phyloP scores from a whole-genome alignment of 2,797 vertebrate species.

The Avahi laniger region DNA sequence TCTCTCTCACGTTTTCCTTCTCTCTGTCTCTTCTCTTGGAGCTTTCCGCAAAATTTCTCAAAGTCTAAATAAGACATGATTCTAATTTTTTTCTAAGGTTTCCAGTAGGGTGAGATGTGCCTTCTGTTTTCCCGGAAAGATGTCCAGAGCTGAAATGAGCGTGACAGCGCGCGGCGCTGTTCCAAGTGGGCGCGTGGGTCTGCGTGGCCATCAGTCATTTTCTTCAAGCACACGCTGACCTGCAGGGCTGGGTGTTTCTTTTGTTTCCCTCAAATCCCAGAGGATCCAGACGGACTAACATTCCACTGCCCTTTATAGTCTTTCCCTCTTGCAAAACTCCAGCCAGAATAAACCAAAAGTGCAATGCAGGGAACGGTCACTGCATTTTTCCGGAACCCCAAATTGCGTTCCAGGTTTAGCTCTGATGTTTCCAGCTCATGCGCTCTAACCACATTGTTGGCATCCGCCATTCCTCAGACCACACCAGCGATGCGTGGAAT shows the following conservation, averaged over 20 bases:
- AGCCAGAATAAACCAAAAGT: background rate
- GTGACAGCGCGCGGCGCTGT: background rate
- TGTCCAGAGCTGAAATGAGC: background rate
- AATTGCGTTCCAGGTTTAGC: background rate
- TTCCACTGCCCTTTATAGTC: background rate
- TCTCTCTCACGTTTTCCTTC: background rate
- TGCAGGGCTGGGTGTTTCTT: background rate
- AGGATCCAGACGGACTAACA: background rate
- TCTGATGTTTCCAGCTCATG: background rate
- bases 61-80: background rate
- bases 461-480: background rate
- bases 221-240: fast-evolving
- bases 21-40: background rate
- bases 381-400: background rate
- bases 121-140: background rate
- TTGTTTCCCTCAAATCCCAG: background rate
- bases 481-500: fast-evolving
- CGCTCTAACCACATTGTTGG: background rate
- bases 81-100: background rate
- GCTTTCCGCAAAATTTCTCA: background rate
- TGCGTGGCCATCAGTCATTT: background rate
- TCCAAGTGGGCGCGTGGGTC: background rate
- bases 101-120: background rate
- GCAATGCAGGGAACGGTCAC: background rate
- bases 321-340: background rate